phyloP scores from a whole-genome alignment of 2,888 invertebrate genomes.

The Ichneumoninae sp. region DNA sequence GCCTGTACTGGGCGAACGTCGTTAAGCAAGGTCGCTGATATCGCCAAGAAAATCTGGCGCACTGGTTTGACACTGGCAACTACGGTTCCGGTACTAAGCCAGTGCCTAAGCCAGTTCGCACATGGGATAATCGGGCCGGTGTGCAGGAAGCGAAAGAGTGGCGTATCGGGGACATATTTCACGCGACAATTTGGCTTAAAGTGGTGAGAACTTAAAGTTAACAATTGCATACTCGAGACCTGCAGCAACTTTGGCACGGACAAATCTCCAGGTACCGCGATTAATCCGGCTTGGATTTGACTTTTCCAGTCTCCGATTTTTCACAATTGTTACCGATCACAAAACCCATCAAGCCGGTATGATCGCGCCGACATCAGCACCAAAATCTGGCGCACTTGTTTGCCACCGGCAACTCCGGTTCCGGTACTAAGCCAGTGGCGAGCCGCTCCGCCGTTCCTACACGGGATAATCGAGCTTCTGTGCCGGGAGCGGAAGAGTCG shows the following conservation, averaged over 20 bases:
- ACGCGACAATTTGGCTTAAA: constrained; percentile 72
- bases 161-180: constrained; percentile 66
- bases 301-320: constrained; percentile 33
- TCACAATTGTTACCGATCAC: constrained; percentile 31
- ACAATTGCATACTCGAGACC: constrained; percentile 67
- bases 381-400: no score
- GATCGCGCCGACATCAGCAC: no score
- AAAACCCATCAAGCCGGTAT: neutral
- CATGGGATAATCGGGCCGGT: no score
- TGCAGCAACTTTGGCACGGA: constrained; percentile 41
- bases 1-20: neutral
- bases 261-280: constrained; percentile 56
- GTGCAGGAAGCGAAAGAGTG: neutral
- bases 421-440: no score
- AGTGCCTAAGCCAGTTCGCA: no score
- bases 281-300: constrained; percentile 50
- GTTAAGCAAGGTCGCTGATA: neutral
- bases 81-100: neutral
- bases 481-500: neutral
- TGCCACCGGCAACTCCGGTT: no score
- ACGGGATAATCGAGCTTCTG: no score
- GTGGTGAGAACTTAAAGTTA: constrained; percentile 74
- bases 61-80: no score
- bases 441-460: no score
- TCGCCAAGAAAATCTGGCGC: neutral